Conservation (phyloP, 2,888 invertebrate species). For the Nomada ruficornis region DNA sequence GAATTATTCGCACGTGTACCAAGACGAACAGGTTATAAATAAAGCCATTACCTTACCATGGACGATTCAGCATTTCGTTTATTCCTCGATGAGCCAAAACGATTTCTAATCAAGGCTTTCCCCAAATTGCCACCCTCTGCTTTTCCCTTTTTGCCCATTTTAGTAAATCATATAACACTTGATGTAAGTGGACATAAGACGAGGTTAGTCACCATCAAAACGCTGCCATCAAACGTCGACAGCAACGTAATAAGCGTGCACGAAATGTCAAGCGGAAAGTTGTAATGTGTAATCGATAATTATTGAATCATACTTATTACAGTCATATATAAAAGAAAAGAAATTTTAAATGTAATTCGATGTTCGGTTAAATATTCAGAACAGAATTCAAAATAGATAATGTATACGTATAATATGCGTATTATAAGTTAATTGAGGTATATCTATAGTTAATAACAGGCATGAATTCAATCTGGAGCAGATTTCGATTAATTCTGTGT, state of each 20-base stretch:
- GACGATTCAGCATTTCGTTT: conserved; percentile 89
- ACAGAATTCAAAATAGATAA: conserved; percentile 47
- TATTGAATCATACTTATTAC: not conserved
- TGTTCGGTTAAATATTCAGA: conserved; percentile 19
- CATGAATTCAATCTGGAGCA: conserved; percentile 45
- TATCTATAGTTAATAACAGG: not conserved
- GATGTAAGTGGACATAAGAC: conserved; percentile 1
- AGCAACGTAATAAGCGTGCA: conserved; percentile 8
- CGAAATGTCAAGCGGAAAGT: conserved; percentile 22
- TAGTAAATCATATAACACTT: not conserved
- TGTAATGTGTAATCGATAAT: conserved; percentile 15
- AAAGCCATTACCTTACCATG: conserved; percentile 86
- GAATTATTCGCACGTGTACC: not conserved
- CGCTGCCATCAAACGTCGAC: conserved; percentile 4
- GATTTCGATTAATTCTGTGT: conserved; percentile 45
- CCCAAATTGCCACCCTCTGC: conserved; percentile 85
- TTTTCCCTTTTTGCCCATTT: conserved; percentile 92
- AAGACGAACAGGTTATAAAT: conserved; percentile 44
- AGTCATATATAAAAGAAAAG: not conserved
- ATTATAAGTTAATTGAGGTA: conserved; percentile 9
- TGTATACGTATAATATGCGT: conserved; percentile 7
- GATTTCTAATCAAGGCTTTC: conserved; percentile 90
- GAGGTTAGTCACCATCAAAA: conserved; percentile 32
- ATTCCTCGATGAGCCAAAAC: conserved; percentile 88
- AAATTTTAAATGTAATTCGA: conserved; percentile 11